Evolutionary conservation across 1,140 invertebrate species (phyloP), one percentile per base, ranked within the genome.

Genomic region (Drosophila parvula): DNA sequence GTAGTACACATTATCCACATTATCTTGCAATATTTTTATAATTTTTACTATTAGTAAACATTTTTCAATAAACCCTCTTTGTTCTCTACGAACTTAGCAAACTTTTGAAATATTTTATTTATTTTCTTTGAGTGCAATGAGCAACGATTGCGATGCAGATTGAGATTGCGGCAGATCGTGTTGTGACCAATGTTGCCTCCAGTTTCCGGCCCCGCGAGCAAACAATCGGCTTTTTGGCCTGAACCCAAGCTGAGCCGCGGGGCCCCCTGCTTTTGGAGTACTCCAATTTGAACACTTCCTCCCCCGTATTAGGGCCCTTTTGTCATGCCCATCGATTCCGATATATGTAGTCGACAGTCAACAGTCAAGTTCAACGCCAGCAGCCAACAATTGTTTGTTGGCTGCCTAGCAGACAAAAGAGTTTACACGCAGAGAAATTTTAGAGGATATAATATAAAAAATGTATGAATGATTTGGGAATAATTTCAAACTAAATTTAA

Each of bases 331-430:
- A 89, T 88, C 83, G 83, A 88, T 88, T 78, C 82, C 81, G 75
- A 85, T 85, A 81, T 76, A 41, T 44, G 65, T 53, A 53, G 51
- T 36, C 70, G 74, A 58, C 74, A 77, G 55, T 61, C 57, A 77
- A 81, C 84, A 89, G 84, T 89, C 84, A 89, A 89, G 84, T 89
- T 89, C 84, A 89, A 89, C 85, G 85, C 84, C 81, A 89, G 76
- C 84, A 84, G 63, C 74, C 59, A 68, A 60, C 81, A 71, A 86
- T 86, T 81, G 82, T 86, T 81, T 81, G 77, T 50, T 78, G 70
- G 57, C 59, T 74, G 79, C 45, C 62, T 67, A 73, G 50, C 79
- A 61, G 79, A 83, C 79, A 88, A 89, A 80, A 74, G 77, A 63
- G 61, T 32, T 8, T 48, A 27, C 22, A 28, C 53, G 18, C 27